Base-by-base conservation (phyloP, 2,888 invertebrate genomes). In the Dicranocentrus wangi region DNA sequence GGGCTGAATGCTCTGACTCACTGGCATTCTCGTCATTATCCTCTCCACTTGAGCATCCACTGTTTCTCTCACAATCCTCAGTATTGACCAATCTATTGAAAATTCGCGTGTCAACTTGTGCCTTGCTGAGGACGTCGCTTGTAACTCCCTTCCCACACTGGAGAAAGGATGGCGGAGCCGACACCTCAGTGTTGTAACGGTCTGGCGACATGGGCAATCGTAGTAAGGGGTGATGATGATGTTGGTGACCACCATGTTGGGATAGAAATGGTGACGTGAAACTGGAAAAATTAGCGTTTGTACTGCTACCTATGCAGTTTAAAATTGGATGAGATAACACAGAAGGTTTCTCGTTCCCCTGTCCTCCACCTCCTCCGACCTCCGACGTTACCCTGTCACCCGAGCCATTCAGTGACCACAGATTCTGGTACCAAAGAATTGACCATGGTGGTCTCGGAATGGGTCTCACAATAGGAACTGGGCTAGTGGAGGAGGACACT, bases 361-460 rank as follows among this genome's bases (percentile, higher is more conserved):
- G 2, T 2, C 19, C 51, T 13, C 55, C 23, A 55, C 55, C 25
- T n/a, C 47, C 25, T 25, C 55, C 55, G 13, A 10, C 21, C 1
- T 55, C 25, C 13, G 25, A 5, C 2, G 5, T 17, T 1, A 21
- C 1, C 2, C 13, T 53, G 2, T 17, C 21, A 5, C 23, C 13
- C 8, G 58, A n/a, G 21, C 25, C 7, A 43, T 43, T 61, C 13
- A 71, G n/a, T 58, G 81, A 71, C 85, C 86, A 85, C 21, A 86
- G 42, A 55, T 84, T 87, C 53, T 85, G 85, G 66, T 87, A 87
- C 87, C 87, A 87, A 13, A 86, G 58, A 19, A 85, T 86, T 5
- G 87, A 82, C 86, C 87, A 87, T 0, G 87, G 84, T 32, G 85
- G 87, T 82, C 86, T 77, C 39, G 87, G 86, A 58, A 81, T 83